Percentiles rank a stretch among this genome's conserved stretches.
Evolutionary conservation across 2,888 invertebrate genomes (phyloP).

Genomic region (Gisinianus flammeolus): DNA sequence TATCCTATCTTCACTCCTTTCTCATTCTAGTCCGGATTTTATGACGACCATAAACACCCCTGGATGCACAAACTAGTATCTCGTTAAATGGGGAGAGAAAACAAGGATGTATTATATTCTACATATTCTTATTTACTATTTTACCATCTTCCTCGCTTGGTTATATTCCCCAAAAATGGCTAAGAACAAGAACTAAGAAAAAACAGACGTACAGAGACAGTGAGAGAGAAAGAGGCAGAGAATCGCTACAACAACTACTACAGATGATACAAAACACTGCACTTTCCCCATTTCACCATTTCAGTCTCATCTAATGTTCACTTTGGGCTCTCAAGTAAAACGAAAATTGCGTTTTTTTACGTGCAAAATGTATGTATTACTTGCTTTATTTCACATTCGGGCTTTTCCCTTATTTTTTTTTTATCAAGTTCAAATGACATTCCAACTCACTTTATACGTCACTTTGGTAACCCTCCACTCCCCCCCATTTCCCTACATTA

Average conservation of each 20-base stretch:
- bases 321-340: background rate
- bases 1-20: background rate
- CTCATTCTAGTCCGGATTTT: slow-evolving; percentile 26
- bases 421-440: no score
- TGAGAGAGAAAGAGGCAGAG: background rate
- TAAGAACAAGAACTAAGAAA: no score
- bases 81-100: slow-evolving; percentile 14
- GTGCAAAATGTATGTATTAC: background rate
- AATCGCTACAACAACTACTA: background rate
- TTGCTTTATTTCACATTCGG: no score
- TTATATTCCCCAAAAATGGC: no score
- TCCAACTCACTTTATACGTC: no score
- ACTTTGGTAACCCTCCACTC: no score
- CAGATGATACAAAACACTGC: background rate
- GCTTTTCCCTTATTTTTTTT: no score
- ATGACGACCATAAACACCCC: slow-evolving; percentile 35
- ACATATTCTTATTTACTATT: background rate
- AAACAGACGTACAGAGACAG: background rate
- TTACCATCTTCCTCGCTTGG: no score
- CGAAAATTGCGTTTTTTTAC: background rate
- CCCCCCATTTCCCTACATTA: no score
- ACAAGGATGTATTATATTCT: background rate
- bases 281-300: background rate
- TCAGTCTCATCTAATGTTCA: background rate
- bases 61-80: slow-evolving; percentile 18